Base-by-base conservation (phyloP, 2,888 invertebrate species). In the Phalera bucephala region DNA sequence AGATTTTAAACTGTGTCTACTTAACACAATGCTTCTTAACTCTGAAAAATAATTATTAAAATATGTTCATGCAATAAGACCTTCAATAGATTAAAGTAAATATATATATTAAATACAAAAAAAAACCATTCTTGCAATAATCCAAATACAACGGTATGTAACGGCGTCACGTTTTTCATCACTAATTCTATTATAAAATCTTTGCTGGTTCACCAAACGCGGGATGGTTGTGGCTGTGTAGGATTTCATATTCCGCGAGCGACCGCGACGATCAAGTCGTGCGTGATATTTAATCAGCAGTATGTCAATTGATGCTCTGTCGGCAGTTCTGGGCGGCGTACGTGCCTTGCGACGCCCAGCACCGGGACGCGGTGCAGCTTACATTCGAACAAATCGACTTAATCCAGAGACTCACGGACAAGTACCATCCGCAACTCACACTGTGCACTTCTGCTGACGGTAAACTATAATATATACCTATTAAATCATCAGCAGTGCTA, bases 341-440 rank as follows among this genome's bases (percentile, higher is more conserved):
- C 90, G 95, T 95, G 64, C 93, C 94, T 28, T 96, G 96, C 80
- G 93, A 93, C 59, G 92, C 95, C 29, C 96, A 96, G 77, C 94
- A 95, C 77, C 93, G 94, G 64, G 96, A 96, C 72, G 95, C 96
- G 29, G 95, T 96, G 59, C 94, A 95, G 72, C 90, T 95, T 61
- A 95, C 95, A 19, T 91, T 96, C 65, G 96, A 96, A 70, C 96
- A 96, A 83, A 94, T 96, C 68, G 96, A 96, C 85, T 92, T 95
- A 60, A 96, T 96, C 72, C 93, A 95, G 72, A 91, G 96, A 52
- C 92, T 96, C 60, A 94, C 95, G 4, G 93, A 93, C 61, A 93
- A 94, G 72, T 96, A 96, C 79, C 93, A 95, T 38, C 94, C 95
- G 46, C 92, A 94, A 62, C 92, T 95, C 73, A 93, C 94, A 26